phyloP scores from a whole-genome alignment of 1,140 invertebrate genomes.

The Papilio machaon region DNA sequence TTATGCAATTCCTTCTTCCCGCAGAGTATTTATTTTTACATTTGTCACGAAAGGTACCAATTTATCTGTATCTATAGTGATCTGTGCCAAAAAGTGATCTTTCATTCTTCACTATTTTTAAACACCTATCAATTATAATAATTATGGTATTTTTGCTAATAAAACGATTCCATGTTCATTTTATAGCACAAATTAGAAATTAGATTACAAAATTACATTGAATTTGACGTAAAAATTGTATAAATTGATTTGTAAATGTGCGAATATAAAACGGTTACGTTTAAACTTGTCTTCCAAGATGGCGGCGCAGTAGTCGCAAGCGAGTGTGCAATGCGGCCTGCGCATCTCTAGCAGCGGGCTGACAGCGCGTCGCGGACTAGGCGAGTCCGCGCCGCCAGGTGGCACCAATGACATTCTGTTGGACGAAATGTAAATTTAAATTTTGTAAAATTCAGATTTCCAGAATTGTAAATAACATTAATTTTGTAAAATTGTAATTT shows the following conservation, averaged over 20 bases:
- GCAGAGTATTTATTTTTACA: background rate
- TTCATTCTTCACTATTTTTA: too few relatives aligned
- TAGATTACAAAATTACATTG: too few relatives aligned
- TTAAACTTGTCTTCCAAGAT: constrained; percentile 87
- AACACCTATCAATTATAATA: too few relatives aligned
- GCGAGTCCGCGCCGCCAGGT: constrained; percentile 77
- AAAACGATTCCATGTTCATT: too few relatives aligned
- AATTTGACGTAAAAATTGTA: background rate
- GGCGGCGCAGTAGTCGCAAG: constrained; percentile 86
- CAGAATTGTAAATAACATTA: constrained; percentile 6
- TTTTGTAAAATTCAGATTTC: background rate
- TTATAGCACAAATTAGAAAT: too few relatives aligned
- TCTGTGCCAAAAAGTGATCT: too few relatives aligned
- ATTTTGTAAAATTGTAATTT: too few relatives aligned
- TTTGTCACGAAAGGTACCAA: too few relatives aligned
- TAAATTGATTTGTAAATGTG: background rate
- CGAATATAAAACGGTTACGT: constrained; percentile 70
- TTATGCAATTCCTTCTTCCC: too few relatives aligned
- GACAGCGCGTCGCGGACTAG: constrained; percentile 85
- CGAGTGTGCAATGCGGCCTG: constrained; percentile 87
- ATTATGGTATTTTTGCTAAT: too few relatives aligned
- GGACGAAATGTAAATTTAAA: constrained; percentile 35
- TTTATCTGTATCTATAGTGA: too few relatives aligned
- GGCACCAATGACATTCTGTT: constrained; percentile 80
- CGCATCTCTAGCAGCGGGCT: constrained; percentile 87